A percentile compares a stretch with the other conserved stretches of the same genome.
Evolutionary conservation across 1,140 invertebrate genomes (phyloP).

Genomic region (Hylaeus anthracinus): DNA sequence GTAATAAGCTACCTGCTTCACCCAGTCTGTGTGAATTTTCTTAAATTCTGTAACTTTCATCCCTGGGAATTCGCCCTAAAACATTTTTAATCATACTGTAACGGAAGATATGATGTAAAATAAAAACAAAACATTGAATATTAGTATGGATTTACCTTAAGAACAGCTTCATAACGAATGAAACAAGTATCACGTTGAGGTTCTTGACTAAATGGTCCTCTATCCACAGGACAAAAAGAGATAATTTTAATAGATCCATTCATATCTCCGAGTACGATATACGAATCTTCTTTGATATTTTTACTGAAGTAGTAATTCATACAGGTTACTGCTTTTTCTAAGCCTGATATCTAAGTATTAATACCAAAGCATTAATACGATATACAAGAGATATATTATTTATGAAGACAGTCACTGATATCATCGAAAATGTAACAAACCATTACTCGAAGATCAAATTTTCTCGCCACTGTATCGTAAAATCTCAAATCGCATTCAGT

Average conservation of each 20-base stretch:
- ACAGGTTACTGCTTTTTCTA: slow-evolving; percentile 69
- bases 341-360: slow-evolving; percentile 69
- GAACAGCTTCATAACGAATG: slow-evolving; percentile 82
- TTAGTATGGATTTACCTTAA: slow-evolving; percentile 72
- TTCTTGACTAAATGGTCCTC: slow-evolving; percentile 85
- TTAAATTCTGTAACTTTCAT: slow-evolving; percentile 81
- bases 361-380: neutral
- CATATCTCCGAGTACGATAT: slow-evolving; percentile 85
- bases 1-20: slow-evolving; percentile 85
- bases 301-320: slow-evolving; percentile 85
- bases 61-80: slow-evolving; percentile 69
- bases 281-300: slow-evolving; percentile 82
- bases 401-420: slow-evolving; percentile 4
- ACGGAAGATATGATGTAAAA: neutral
- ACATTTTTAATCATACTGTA: neutral
- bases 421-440: slow-evolving; percentile 40
- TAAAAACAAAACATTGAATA: neutral
- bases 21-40: slow-evolving; percentile 83
- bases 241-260: slow-evolving; percentile 85
- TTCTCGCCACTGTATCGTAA: slow-evolving; percentile 86
- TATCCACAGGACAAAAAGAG: slow-evolving; percentile 81
- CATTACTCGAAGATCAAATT: slow-evolving; percentile 84
- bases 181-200: slow-evolving; percentile 82
- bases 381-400: slow-evolving; percentile 32
- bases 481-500: slow-evolving; percentile 86